Evolutionary conservation across 92 coral and sea anemone genomes (phyloP), one percentile per base, ranked within the genome.

Genomic region (Porites evermanni): DNA sequence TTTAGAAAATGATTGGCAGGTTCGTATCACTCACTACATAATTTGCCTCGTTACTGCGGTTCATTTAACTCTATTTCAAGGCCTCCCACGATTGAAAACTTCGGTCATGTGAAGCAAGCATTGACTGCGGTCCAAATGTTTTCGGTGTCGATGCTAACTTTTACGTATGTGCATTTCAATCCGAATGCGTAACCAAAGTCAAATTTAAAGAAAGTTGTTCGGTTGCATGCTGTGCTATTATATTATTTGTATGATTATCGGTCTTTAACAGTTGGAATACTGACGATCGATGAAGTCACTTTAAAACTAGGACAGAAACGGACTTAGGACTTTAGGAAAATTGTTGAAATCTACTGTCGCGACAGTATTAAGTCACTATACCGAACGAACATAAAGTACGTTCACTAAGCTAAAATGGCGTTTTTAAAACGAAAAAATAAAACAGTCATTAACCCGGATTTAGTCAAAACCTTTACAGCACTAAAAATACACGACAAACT

Each of bases 1-100:
- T 58, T 69, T 44, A 70, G 32, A 59, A 19, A 11, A 7, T 70
- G 86, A 70, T 81, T 81, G 86, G 47, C 86, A 70, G 86, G 6
- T 81, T n/a, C 20, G 21, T 20, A 21, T 50, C 59, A 52, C 60
- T 23, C 65, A 80, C 52, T 21, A 29, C 53, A 26, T 21, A 51
- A 10, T 21, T 58, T 32, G 77, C 21, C 20, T 70, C 38, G 38
- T 24, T 20, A 75, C 23, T 70, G 69, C 32, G 44, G 86, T 19
- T 59, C 59, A n/a, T 38, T 53, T 32, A 69, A 44, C 20, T 14
- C 58, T n/a, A 21, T 52, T 24, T 68, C 32, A 8, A 70, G 83
- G 16, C 64, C 78, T 53, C 78, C 60, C 13, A 14, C 64, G 20
- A 18, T 19, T 7, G 26, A 47, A 29, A 16, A 12, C n/a, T 51